Conservation (phyloP, 64 coral and sea anemone species). For the Montipora sp. region DNA sequence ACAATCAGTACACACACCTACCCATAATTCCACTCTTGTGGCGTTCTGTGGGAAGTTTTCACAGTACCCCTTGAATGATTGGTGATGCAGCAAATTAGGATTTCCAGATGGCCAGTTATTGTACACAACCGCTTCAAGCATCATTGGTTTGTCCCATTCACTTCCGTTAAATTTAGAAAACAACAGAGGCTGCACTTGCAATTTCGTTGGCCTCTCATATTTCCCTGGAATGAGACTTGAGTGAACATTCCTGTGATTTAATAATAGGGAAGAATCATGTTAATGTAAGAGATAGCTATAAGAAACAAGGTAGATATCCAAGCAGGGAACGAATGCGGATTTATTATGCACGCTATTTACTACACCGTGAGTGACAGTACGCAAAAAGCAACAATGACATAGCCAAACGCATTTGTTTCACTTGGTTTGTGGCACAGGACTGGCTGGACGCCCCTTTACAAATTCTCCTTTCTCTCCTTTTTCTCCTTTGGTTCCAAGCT, state of each 20-base stretch:
- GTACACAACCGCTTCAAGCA: conserved; percentile 2
- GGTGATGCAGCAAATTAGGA: conserved; percentile 10
- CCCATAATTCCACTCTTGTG: conserved; percentile 1
- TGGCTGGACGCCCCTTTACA: not conserved
- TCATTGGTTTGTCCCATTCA: conserved; percentile 7
- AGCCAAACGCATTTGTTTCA: conserved; percentile 51
- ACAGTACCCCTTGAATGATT: conserved; percentile 20
- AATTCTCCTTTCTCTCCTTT: conserved; percentile 11
- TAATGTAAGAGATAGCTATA: too few species aligned
- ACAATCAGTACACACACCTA: conserved; percentile 7
- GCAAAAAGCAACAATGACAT: too few species aligned
- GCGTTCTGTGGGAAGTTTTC: not conserved
- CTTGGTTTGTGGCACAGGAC: not conserved
- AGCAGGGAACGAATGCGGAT: too few species aligned
- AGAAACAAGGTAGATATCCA: too few species aligned
- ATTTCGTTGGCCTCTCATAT: not conserved
- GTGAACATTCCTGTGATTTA: not conserved
- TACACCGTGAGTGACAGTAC: too few species aligned
- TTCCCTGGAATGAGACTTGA: conserved; percentile 32
- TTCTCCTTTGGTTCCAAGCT: conserved; percentile 1
- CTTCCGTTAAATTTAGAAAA: conserved; percentile 42
- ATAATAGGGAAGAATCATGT: not conserved
- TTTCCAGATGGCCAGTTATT: not conserved
- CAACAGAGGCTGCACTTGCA: not conserved
- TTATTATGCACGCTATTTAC: too few species aligned